Evolutionary conservation across 2,888 invertebrate genomes (phyloP), one percentile per base, ranked within the genome.

Genomic region (Sarcophaga caerulescens): DNA sequence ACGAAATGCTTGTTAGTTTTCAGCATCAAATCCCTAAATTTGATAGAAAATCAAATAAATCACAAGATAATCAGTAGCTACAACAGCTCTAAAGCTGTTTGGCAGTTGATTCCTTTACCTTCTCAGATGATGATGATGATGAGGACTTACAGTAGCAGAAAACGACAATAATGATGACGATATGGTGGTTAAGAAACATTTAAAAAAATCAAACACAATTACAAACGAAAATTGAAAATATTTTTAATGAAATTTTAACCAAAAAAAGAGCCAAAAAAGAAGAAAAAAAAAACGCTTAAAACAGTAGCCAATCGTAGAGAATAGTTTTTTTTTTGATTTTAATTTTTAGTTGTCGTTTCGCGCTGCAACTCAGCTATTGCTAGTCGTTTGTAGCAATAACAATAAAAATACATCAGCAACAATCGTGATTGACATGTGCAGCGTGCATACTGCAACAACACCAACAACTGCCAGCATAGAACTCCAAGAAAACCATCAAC

Each of bases 341-440:
- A 70, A 79, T 84, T 79, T 77, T 52, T 4, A 19, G 69, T 76
- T 60, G 74, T 76, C 23, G 68, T 57, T 44, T 35, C 10, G 8
- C 2, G 8, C 10, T 10, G 35, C 8, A 85, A 52, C 79, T 74
- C 44, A 70, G 17, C 47, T 73, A 73, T 78, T 79, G 59, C 35
- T 78, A 81, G 83, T 75, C 70, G 70, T 85, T 87, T 75, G 74
- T 81, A 70, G 86, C 85, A 85, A 88, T 88, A 88, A 88, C 88
- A 88, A 88, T 88, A 88, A 89, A 88, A 81, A 83, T 77, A 60
- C 85, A 86, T 86, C 81, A 77, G 66, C 86, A 87, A 84, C 84
- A 86, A 85, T 88, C 88, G 89, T 88, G 88, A 89, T 89, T 88
- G 88, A 89, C 89, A 88, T 88, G 88, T 85, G 87, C 85, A 84